These are phyloP conservation scores for Chloroceryle aenea DNA, from an alignment of 2,113 vertebrate species.

Conservation along the genomic window DNA sequence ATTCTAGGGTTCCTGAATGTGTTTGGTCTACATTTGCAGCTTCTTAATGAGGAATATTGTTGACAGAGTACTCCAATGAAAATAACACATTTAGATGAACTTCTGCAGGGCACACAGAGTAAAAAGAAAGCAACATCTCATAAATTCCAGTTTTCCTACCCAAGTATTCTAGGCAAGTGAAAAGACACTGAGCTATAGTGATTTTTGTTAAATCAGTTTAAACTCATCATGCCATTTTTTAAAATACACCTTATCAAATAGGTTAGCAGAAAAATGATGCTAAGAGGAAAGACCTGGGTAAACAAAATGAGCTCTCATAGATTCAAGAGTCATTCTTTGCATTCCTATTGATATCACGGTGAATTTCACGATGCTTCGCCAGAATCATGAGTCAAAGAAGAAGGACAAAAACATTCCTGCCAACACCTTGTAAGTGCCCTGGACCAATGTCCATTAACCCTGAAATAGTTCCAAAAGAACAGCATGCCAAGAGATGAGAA, in stretches of 20 bases:
- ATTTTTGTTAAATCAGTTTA: background rate
- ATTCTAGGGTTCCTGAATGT: background rate
- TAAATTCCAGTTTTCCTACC: background rate
- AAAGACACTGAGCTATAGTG: background rate
- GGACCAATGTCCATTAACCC: slow-evolving; percentile 23
- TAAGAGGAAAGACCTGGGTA: background rate
- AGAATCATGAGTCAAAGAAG: background rate
- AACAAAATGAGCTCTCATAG: background rate
- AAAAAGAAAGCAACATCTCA: background rate
- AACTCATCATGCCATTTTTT: background rate
- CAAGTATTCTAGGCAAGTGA: background rate
- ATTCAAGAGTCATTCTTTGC: background rate
- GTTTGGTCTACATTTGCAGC: background rate
- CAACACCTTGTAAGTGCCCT: background rate
- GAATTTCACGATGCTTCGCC: background rate
- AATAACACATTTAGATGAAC: background rate
- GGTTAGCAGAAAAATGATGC: background rate
- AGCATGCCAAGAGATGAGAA: slow-evolving; percentile 22
- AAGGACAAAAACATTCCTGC: slow-evolving; percentile 17
- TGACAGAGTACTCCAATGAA: background rate
- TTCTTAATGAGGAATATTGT: background rate
- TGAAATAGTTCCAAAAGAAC: slow-evolving; percentile 16
- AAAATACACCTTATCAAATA: background rate
- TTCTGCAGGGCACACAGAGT: background rate
- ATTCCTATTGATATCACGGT: background rate